A percentile compares a stretch with the other conserved stretches of the same genome.
Evolutionary conservation across 1,140 invertebrate genomes (phyloP).

Genomic region (Zaprionus nigranus): DNA sequence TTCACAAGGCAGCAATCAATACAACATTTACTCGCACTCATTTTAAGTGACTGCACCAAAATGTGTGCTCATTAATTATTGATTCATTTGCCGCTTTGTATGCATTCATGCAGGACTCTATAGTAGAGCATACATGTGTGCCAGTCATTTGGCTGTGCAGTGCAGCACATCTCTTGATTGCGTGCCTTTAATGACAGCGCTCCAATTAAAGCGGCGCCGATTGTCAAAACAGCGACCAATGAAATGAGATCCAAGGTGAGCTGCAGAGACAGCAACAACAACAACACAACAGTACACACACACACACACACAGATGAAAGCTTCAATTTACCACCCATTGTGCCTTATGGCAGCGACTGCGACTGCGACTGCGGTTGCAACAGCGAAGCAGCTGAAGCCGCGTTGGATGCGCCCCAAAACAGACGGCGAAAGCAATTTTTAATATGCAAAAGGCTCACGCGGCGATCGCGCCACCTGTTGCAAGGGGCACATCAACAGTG

Average conservation of each 20-base stretch:
- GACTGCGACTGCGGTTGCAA: not conserved
- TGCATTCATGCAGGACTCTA: no score
- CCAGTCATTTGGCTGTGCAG: not conserved
- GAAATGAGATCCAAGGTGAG: constrained; percentile 62
- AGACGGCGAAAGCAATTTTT: constrained; percentile 38
- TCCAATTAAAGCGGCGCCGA: constrained; percentile 76
- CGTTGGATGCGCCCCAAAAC: constrained; percentile 21
- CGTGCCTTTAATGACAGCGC: constrained; percentile 75
- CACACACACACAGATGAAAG: constrained; percentile 63
- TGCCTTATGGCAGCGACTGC: constrained; percentile 62
- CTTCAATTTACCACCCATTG: constrained; percentile 81
- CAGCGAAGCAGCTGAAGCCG: not conserved
- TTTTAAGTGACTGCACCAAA: no score
- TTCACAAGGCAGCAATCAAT: no score
- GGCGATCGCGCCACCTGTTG: constrained; percentile 53
- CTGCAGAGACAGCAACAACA: constrained; percentile 22
- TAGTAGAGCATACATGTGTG: constrained; percentile 7
- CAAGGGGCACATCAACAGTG: not conserved
- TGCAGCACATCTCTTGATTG: constrained; percentile 44
- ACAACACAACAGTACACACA: constrained; percentile 38
- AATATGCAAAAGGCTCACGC: constrained; percentile 58
- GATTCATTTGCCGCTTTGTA: no score
- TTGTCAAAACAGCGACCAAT: constrained; percentile 77
- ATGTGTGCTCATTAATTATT: no score
- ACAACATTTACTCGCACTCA: no score